phyloP scores from a whole-genome alignment of 2,888 invertebrate species.

The Gari tellinella region DNA sequence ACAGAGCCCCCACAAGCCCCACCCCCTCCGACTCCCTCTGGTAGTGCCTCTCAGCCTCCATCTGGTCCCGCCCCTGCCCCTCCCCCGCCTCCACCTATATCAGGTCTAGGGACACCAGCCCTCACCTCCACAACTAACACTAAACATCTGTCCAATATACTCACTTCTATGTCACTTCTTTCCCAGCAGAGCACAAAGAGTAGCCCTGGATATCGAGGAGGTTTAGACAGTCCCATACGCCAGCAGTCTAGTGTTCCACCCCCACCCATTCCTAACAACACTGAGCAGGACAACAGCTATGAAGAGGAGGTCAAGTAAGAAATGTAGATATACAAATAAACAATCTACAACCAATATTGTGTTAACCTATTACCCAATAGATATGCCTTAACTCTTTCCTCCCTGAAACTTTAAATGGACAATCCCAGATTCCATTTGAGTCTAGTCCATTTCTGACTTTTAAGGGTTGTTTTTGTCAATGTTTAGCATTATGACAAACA shows the following conservation, averaged over 20 bases:
- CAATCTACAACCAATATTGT: too few relatives aligned
- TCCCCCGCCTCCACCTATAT: constrained; percentile 49
- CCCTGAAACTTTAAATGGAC: too few relatives aligned
- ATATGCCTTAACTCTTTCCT: too few relatives aligned
- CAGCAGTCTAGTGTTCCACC: constrained; percentile 57
- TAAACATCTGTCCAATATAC: constrained; percentile 12
- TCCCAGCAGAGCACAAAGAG: constrained; percentile 50
- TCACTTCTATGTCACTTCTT: constrained; percentile 42
- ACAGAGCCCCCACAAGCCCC: constrained; percentile 44
- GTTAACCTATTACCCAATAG: too few relatives aligned
- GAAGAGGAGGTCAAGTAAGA: constrained; percentile 66
- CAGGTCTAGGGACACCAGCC: constrained; percentile 29
- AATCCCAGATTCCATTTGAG: too few relatives aligned
- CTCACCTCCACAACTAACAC: not conserved
- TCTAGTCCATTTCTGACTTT: too few relatives aligned
- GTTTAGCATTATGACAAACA: too few relatives aligned
- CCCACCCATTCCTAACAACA: constrained; percentile 51
- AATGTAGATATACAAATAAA: too few relatives aligned
- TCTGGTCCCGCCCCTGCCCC: constrained; percentile 45
- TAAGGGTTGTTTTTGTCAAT: too few relatives aligned
- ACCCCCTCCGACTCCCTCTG: constrained; percentile 52
- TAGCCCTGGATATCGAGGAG: constrained; percentile 7
- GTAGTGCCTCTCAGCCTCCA: constrained; percentile 28
- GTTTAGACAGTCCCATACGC: constrained; percentile 46
- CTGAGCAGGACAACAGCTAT: constrained; percentile 51